Evolutionary conservation across 2,113 vertebrate genomes (phyloP).

Genomic region (Psephotus haematonotus): DNA sequence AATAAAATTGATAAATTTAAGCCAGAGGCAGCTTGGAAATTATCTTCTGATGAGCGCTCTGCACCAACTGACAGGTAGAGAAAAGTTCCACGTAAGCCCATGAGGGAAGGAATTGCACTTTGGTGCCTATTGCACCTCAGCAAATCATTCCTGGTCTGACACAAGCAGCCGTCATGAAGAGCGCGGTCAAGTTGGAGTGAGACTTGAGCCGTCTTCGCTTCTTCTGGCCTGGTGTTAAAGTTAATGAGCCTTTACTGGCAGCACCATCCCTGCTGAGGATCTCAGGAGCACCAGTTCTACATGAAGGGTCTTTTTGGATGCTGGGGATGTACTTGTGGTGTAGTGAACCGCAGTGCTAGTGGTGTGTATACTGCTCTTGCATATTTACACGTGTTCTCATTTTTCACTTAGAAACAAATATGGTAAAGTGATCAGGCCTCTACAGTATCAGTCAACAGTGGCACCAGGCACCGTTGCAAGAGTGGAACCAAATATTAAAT

Average conservation of each 20-base stretch:
- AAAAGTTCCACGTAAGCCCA: rapidly evolving
- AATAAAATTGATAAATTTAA: not conserved
- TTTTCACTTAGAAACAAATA: slow-evolving; percentile 79
- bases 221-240: not conserved
- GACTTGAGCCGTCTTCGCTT: rapidly evolving
- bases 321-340: not conserved
- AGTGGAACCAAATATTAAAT: slow-evolving; percentile 98
- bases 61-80: not conserved
- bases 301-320: not conserved
- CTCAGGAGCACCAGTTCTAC: not conserved
- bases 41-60: rapidly evolving
- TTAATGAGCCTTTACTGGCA: not conserved
- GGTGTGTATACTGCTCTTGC: not conserved
- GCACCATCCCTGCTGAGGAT: rapidly evolving
- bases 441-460: slow-evolving; percentile 90
- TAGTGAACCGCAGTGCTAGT: not conserved
- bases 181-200: not conserved
- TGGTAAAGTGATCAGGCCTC: slow-evolving; percentile 89
- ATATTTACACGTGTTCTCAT: not conserved
- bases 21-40: too few species aligned
- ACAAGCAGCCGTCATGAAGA: not conserved
- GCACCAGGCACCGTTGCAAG: slow-evolving; percentile 90
- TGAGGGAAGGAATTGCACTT: rapidly evolving
- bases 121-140: not conserved
- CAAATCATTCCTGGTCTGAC: not conserved